Base-by-base conservation (phyloP, 2,888 invertebrate genomes). In the Hesperia comma region DNA sequence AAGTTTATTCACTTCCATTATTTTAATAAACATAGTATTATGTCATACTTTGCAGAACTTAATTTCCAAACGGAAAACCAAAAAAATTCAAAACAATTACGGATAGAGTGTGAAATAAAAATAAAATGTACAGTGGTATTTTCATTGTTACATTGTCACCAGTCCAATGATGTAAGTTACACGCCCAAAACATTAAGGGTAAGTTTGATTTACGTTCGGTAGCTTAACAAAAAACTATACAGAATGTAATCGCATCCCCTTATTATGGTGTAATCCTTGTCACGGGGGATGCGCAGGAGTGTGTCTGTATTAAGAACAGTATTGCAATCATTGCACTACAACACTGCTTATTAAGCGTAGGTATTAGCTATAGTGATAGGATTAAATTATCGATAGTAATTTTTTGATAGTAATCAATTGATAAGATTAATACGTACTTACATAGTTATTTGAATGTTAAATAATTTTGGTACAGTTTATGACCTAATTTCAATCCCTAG, bases 261-360 rank as follows among this genome's bases (percentile, higher is more conserved):
- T 82, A 83, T 87, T 84, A 84, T 81, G 82, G 79, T 87, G 86
- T 90, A 87, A 87, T 87, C 83, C 83, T 82, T 84, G 56, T 80
- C 77, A 74, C 72, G 78, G 79, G 84, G 83, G 85, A 77, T 84
- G 84, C 77, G 75, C 78, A 70, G 76, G 77, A 79, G 75, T 84
- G 76, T 79, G 76, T 80, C 77, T 76, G 75, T 77, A 82, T 75
- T 74, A 70, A 69, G 78, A 77, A 88, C 86, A 37, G 63, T 56
- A 56, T 43, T 32, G 70, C 79, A 84, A 88, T 86, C 90, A 89
- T 90, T 89, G 84, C 80, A 81, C 78, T 85, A 88, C 90, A 91
- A 86, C 83, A 86, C 83, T 61, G 75, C 75, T 75, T 76, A 85
- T n/a, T n/a, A n/a, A n/a, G n/a, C n/a, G n/a, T n/a, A n/a, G n/a